phyloP scores from a whole-genome alignment of 2,113 vertebrate genomes.

The Hydrochoerus hydrochaeris region DNA sequence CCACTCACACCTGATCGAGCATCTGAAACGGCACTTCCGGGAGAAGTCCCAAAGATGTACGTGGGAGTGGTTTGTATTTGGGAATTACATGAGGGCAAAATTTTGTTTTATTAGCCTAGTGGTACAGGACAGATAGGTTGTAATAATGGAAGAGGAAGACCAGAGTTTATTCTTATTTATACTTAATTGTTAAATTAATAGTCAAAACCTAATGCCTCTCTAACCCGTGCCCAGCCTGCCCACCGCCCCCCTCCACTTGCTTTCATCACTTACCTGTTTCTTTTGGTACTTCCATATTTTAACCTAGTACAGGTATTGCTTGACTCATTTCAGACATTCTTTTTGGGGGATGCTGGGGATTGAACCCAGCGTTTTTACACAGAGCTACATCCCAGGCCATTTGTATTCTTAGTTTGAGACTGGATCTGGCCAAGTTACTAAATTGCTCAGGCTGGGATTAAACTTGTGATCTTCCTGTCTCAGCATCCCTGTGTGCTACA shows the following conservation, averaged over 20 bases:
- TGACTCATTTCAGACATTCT: neutral
- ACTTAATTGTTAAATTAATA: neutral
- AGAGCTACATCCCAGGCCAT: neutral
- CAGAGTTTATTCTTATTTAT: neutral
- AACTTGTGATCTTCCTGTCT: neutral
- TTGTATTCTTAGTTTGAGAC: neutral
- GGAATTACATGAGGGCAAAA: neutral
- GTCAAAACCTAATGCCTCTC: neutral
- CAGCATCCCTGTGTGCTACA: neutral
- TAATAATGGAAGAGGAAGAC: neutral
- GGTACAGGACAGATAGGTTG: neutral
- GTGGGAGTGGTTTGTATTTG: neutral
- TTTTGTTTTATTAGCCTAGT: neutral
- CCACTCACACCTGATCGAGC: conserved; percentile 80
- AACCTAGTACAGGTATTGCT: neutral
- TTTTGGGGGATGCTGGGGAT: neutral
- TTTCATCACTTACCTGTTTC: neutral
- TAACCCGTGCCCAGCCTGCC: fast-evolving
- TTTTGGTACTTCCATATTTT: neutral
- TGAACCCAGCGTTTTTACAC: neutral
- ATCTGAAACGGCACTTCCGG: conserved; percentile 81
- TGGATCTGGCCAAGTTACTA: neutral
- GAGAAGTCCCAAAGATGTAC: conserved; percentile 81
- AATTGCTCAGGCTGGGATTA: neutral
- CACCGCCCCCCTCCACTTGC: neutral